These are phyloP conservation scores for Laticauda laticaudata DNA, from an alignment of 2,113 vertebrate species.

Conservation along the genomic window DNA sequence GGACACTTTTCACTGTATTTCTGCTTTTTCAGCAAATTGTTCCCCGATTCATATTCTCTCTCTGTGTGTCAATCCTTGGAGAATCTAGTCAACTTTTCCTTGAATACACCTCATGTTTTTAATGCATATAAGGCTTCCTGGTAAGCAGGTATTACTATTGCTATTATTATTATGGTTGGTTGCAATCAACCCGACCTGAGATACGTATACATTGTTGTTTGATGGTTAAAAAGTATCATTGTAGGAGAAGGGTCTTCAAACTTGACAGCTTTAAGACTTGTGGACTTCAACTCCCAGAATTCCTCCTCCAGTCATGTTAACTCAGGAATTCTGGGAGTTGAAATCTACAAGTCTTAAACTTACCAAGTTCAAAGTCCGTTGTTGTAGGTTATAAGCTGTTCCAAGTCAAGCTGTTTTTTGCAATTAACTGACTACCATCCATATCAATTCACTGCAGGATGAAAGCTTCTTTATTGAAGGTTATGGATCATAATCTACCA, in stretches of 20 bases:
- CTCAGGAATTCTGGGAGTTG: too few relatives aligned
- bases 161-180: not conserved
- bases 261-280: too few relatives aligned
- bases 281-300: too few relatives aligned
- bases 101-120: not conserved
- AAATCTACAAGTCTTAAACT: too few relatives aligned
- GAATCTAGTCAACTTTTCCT: not conserved
- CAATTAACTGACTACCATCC: not conserved
- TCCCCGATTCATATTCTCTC: not conserved
- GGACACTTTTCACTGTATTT: not conserved
- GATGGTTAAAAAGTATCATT: not conserved
- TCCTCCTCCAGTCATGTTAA: too few relatives aligned
- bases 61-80: not conserved
- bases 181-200: not conserved
- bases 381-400: not conserved
- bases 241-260: too few relatives aligned
- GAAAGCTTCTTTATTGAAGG: not conserved
- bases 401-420: not conserved
- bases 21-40: not conserved
- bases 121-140: not conserved
- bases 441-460: not conserved
- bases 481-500: not conserved
- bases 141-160: not conserved
- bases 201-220: not conserved
- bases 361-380: too few relatives aligned